Percentiles rank a stretch among this genome's conserved stretches.
Evolutionary conservation across 2,888 invertebrate species (phyloP).

Genomic region (Tuta absoluta): DNA sequence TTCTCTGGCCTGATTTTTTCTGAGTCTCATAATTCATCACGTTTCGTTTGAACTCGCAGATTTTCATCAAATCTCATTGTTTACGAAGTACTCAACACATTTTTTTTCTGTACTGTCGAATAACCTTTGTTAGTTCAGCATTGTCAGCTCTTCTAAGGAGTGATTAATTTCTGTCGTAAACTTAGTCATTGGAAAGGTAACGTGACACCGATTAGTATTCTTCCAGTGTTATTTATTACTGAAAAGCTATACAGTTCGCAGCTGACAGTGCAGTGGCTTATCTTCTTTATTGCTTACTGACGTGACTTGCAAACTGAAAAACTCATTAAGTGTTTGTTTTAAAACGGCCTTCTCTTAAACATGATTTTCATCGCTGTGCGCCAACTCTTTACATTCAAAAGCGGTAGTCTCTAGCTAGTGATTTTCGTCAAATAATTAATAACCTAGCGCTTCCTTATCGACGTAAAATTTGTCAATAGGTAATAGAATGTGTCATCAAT

Average conservation of each 20-base stretch:
- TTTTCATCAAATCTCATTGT: no score
- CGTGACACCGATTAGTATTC: conserved; percentile 22
- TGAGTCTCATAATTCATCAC: not conserved
- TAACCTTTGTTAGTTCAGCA: not conserved
- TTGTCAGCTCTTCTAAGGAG: not conserved
- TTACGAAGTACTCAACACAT: not conserved
- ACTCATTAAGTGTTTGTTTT: not conserved
- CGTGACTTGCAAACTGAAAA: conserved; percentile 55
- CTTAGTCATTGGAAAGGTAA: not conserved
- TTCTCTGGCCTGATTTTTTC: conserved; percentile 19
- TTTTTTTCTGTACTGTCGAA: not conserved
- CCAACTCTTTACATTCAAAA: not conserved
- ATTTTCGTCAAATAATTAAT: not conserved
- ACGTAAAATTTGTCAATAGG: conserved; percentile 38
- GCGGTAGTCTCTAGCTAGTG: not conserved
- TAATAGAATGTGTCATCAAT: conserved; percentile 69
- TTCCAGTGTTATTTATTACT: conserved; percentile 11
- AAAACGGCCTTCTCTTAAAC: not conserved
- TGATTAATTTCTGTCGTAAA: not conserved
- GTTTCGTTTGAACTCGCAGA: not conserved
- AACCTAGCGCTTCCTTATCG: conserved; percentile 1
- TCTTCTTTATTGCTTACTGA: conserved; percentile 64
- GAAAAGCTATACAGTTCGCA: not conserved
- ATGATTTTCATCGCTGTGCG: not conserved
- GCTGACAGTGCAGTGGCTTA: conserved; percentile 51